These are phyloP conservation scores for Ceratoteleas bidentatus DNA, from an alignment of 1,140 invertebrate genomes.

Conservation along the genomic window DNA sequence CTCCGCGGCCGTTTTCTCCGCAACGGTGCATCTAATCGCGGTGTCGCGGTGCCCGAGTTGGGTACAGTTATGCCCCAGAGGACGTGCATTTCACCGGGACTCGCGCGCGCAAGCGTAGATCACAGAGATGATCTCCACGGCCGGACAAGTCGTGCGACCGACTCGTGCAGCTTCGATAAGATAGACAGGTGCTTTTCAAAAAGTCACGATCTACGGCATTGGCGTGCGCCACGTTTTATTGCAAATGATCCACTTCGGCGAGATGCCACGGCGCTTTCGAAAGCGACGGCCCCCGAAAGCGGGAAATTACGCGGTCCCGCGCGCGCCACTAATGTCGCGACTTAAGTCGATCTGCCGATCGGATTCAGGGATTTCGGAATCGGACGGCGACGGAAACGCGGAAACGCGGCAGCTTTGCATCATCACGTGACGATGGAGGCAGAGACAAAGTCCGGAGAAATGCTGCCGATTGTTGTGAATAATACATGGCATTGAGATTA, in stretches of 20 bases:
- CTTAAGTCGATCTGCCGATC: no score
- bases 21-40: conserved; percentile 1
- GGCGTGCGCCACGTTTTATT: conserved; percentile 59
- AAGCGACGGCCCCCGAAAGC: no score
- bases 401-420: no score
- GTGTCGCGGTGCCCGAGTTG: conserved; percentile 43
- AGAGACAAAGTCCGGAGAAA: no score
- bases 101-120: conserved; percentile 62
- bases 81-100: conserved; percentile 56
- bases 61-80: conserved; percentile 73
- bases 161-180: conserved; percentile 69
- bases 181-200: conserved; percentile 72
- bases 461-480: no score
- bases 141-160: conserved; percentile 69
- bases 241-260: conserved; percentile 56
- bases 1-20: background rate
- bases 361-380: conserved; percentile 39
- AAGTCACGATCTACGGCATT: conserved; percentile 65
- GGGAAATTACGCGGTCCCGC: no score
- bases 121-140: conserved; percentile 71
- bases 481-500: no score
- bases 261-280: conserved; percentile 23
- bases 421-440: no score
- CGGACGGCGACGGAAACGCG: no score
- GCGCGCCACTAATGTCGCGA: no score